Percentiles rank a stretch among this genome's conserved stretches.
phyloP scores from a whole-genome alignment of 1,140 invertebrate genomes.

The Ips typographus region DNA sequence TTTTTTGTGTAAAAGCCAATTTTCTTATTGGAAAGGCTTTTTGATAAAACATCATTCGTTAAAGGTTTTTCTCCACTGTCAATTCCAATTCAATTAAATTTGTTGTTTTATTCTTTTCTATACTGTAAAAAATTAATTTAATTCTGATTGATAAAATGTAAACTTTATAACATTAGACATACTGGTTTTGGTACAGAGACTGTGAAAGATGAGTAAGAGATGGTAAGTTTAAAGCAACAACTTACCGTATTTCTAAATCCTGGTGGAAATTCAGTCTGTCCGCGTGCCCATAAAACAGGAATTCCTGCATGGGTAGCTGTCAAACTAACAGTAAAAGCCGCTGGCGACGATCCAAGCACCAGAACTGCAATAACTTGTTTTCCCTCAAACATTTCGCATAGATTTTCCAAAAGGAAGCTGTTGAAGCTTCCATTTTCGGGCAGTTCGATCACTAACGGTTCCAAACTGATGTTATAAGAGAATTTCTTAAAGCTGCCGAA shows the following conservation, averaged over 20 bases:
- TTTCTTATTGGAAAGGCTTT: too few species aligned
- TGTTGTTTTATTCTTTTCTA: too few species aligned
- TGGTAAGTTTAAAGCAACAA: slow-evolving; percentile 7
- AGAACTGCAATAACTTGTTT: slow-evolving; percentile 51
- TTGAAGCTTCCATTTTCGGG: slow-evolving; percentile 52
- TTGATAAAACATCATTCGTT: too few species aligned
- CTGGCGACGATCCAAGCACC: slow-evolving; percentile 51
- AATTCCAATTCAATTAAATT: too few species aligned
- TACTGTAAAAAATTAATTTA: too few species aligned
- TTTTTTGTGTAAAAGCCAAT: too few species aligned
- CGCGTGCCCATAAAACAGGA: slow-evolving; percentile 52
- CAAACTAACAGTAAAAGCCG: slow-evolving; percentile 51
- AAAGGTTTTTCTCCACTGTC: too few species aligned
- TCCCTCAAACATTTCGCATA: slow-evolving; percentile 50
- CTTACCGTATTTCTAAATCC: slow-evolving; percentile 48
- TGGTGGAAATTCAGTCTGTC: slow-evolving; percentile 44
- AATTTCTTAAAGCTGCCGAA: slow-evolving; percentile 36
- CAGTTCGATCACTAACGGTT: slow-evolving; percentile 49
- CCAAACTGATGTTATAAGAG: slow-evolving; percentile 47
- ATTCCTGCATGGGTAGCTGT: slow-evolving; percentile 50
- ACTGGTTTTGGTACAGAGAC: not conserved
- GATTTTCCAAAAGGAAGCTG: slow-evolving; percentile 45
- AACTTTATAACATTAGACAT: too few species aligned
- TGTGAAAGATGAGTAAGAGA: not conserved
- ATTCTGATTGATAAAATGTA: too few species aligned